These are phyloP conservation scores for Emys orbicularis DNA, from an alignment of 2,797 vertebrate species.

Conservation along the genomic window DNA sequence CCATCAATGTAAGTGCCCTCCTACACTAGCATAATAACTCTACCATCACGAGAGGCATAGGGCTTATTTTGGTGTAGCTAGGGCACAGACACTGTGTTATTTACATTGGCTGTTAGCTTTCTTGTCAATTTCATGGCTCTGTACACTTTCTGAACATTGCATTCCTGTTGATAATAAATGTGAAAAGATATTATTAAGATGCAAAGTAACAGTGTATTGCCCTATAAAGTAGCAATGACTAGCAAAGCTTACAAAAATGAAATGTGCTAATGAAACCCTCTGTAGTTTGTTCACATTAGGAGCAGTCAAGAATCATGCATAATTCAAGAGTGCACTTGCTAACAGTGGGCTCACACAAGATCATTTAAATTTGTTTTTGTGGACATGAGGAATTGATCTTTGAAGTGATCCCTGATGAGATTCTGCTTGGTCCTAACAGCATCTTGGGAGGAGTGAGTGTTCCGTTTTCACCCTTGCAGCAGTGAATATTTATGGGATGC, in stretches of 20 bases:
- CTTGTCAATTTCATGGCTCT: no score
- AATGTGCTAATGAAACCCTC: conserved; percentile 56
- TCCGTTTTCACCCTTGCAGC: conserved; percentile 59
- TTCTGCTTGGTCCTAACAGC: conserved; percentile 13
- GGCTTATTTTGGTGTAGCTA: no score
- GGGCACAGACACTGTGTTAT: no score
- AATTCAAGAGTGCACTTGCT: conserved; percentile 46
- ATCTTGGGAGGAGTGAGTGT: conserved; percentile 35
- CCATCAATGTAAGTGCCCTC: no score
- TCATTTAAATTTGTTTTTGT: conserved; percentile 63
- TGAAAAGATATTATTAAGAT: conserved; percentile 31
- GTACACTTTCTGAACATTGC: neutral
- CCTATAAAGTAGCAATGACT: neutral
- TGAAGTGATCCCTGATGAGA: conserved; percentile 65
- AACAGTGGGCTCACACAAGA: conserved; percentile 32
- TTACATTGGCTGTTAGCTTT: no score
- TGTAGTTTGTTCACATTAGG: conserved; percentile 53
- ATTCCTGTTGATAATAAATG: conserved; percentile 16
- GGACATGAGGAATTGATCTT: conserved; percentile 60
- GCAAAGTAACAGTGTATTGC: conserved; percentile 9
- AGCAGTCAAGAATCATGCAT: conserved; percentile 55
- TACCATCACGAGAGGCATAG: no score
- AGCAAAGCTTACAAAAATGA: conserved; percentile 47
- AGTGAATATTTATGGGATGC: conserved; percentile 65
- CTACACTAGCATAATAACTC: no score